phyloP scores from a whole-genome alignment of 1,140 invertebrate genomes.

The Littorina saxatilis region DNA sequence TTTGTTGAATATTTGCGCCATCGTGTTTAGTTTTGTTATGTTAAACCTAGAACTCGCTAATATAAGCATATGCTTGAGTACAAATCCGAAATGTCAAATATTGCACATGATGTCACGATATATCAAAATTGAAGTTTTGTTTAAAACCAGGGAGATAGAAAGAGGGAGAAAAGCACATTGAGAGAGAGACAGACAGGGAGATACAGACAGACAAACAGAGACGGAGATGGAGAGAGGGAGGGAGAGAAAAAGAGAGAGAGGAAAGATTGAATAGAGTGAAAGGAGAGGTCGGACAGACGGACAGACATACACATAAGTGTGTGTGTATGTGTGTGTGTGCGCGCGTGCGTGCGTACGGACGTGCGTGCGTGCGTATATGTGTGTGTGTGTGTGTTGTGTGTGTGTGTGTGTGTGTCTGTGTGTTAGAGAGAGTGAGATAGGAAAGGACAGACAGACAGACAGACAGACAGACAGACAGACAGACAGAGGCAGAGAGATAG shows the following conservation, averaged over 20 bases:
- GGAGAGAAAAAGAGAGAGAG: neutral
- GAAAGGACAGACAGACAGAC: neutral
- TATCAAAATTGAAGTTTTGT: too few relatives aligned
- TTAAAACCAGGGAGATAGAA: too few relatives aligned
- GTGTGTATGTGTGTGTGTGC: slow-evolving; percentile 19
- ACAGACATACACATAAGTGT: neutral
- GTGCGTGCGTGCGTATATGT: neutral
- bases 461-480: slow-evolving; percentile 7
- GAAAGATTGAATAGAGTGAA: neutral
- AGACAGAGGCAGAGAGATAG: slow-evolving; percentile 14
- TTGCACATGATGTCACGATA: too few relatives aligned
- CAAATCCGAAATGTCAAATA: too few relatives aligned
- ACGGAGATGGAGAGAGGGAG: neutral
- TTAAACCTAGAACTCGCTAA: too few relatives aligned
- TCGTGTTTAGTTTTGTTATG: too few relatives aligned
- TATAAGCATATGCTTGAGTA: too few relatives aligned
- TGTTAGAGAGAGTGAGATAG: neutral
- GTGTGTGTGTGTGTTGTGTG: neutral
- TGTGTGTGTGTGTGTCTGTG: too few relatives aligned
- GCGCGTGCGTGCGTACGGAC: slow-evolving; percentile 4
- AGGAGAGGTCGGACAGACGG: neutral
- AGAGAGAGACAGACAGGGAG: neutral
- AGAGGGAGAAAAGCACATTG: neutral
- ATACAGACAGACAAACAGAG: neutral
- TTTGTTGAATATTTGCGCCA: too few relatives aligned